Conservation (phyloP, 1,140 invertebrate genomes). For the Hirudo medicinalis region DNA sequence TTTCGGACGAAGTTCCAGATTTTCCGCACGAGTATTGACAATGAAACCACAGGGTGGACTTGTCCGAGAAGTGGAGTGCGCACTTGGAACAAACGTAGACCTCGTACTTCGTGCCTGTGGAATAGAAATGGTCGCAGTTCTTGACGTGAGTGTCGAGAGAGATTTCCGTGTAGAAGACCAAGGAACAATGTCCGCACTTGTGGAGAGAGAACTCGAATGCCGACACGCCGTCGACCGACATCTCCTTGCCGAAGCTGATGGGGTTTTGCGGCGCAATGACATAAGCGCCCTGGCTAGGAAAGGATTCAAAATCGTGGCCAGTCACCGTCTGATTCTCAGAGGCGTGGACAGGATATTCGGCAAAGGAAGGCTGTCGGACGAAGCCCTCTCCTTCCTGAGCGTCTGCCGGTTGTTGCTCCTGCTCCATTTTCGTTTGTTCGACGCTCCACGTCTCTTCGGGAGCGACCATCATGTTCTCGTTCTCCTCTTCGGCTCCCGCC, state of each 20-base stretch:
- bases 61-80: slow-evolving; percentile 2
- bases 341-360: not conserved
- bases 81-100: slow-evolving; percentile 15
- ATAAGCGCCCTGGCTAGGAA: not conserved
- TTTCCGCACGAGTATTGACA: slow-evolving; percentile 8
- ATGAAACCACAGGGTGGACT: slow-evolving; percentile 9
- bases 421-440: not conserved
- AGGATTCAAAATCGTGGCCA: not conserved
- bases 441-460: not conserved
- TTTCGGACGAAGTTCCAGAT: not conserved
- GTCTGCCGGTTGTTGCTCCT: not conserved
- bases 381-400: not conserved
- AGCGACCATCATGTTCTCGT: slow-evolving; percentile 10
- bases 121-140: slow-evolving; percentile 1
- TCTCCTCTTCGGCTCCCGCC: not conserved
- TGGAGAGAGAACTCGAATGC: slow-evolving; percentile 11
- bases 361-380: no score
- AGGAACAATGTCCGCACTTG: not conserved
- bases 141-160: not conserved
- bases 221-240: not conserved
- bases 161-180: slow-evolving; percentile 4
- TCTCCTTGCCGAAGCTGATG: not conserved
- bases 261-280: not conserved
- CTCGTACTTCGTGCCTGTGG: not conserved
- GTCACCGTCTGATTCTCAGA: not conserved